Evolutionary conservation across 2,113 vertebrate genomes (phyloP), one percentile per base, ranked within the genome.

Genomic region (Chascanopsetta lugubris): DNA sequence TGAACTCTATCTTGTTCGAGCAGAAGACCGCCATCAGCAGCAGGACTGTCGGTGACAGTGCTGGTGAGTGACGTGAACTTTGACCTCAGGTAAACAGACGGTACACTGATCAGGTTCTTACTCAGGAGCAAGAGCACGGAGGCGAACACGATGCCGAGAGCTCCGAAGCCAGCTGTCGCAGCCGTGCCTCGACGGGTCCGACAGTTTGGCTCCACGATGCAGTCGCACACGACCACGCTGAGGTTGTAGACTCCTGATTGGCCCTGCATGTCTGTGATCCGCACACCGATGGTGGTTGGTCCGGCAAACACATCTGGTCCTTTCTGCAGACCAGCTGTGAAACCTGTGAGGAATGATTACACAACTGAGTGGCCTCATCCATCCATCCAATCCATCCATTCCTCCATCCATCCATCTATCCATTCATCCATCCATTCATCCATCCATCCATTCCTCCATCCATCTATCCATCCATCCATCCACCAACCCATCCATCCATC

Each of bases 181-280:
- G 9, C 2, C 0, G 32, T 8, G 5, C 3, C n/a, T 53, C 10
- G 25, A 4, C 1, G 49, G 2, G 0, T 12, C 22, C 0, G 15
- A 12, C 87, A 90, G 69, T 50, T 68, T 6, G 48, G 20, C 2
- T 15, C 66, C 30, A 58, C 18, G 1, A 61, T 72, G 51, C 85
- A 89, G 49, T 77, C 57, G 21, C 84, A 89, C 18, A 63, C 83
- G 0, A 51, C 72, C 11, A 85, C 80, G 11, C 57, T 73, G 53
- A 90, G 71, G 29, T 61, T 84, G 58, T 85, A 72, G 26, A 84
- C 12, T 0, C 46, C 6, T 61, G 25, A 87, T 8, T 10, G 0
- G 20, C 87, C 88, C 59, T 90, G 69, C 32, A 61, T 29, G 81
- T 85, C 88, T 0, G 55, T 77, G 30, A 90, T 79, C 77, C 82